A percentile compares a stretch with the other conserved stretches of the same genome.
phyloP scores from a whole-genome alignment of 2,888 invertebrate species.

The Latheticus oryzae region DNA sequence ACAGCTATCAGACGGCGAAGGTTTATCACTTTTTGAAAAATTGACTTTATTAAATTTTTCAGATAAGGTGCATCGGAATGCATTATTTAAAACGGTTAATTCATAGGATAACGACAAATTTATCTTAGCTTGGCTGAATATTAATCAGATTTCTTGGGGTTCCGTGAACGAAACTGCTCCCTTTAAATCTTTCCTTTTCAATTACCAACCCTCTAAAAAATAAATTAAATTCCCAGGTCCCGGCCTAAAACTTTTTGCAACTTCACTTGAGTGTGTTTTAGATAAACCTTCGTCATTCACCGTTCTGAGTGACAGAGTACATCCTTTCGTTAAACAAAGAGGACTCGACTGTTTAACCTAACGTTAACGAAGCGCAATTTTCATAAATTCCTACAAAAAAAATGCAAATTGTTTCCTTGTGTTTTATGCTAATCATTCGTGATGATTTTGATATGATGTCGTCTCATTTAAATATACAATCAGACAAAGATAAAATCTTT shows the following conservation, averaged over 20 bases:
- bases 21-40: slow-evolving; percentile 5
- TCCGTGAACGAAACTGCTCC: slow-evolving; percentile 37
- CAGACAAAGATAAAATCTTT: no score
- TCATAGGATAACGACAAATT: slow-evolving; percentile 30
- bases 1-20: slow-evolving; percentile 8
- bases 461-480: slow-evolving; percentile 10
- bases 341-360: slow-evolving; percentile 18
- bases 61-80: slow-evolving; percentile 6
- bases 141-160: slow-evolving; percentile 36
- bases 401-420: slow-evolving; percentile 18
- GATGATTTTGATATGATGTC: slow-evolving; percentile 18
- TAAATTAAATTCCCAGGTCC: slow-evolving; percentile 48
- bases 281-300: slow-evolving; percentile 45
- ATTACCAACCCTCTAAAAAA: slow-evolving; percentile 47
- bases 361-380: slow-evolving; percentile 23
- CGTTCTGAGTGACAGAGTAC: slow-evolving; percentile 38
- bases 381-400: slow-evolving; percentile 24
- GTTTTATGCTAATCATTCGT: slow-evolving; percentile 19
- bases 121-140: slow-evolving; percentile 29
- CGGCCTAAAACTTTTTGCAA: slow-evolving; percentile 45
- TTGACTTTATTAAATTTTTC: slow-evolving; percentile 26
- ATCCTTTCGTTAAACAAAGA: slow-evolving; percentile 33
- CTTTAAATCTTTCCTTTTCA: slow-evolving; percentile 49
- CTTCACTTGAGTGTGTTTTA: slow-evolving; percentile 44
- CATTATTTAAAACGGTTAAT: slow-evolving; percentile 33